phyloP scores from a whole-genome alignment of 2,113 vertebrate genomes.

The Origma solitaria region DNA sequence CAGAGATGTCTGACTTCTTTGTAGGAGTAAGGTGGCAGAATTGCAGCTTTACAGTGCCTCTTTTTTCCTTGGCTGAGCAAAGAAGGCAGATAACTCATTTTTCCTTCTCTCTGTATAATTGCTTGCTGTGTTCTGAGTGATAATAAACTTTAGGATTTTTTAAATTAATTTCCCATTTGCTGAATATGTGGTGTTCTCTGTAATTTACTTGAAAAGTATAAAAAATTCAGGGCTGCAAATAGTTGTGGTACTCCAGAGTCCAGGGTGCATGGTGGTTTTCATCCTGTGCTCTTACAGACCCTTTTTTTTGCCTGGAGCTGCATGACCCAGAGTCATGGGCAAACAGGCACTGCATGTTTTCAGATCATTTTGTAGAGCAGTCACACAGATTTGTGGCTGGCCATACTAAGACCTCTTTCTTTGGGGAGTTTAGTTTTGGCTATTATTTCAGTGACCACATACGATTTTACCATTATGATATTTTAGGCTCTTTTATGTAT shows the following conservation, averaged over 20 bases:
- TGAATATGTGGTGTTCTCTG: background rate
- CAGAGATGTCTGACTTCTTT: background rate
- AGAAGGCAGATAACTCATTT: background rate
- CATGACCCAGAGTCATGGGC: background rate
- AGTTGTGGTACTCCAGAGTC: background rate
- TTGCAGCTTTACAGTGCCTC: background rate
- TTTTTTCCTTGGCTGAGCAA: background rate
- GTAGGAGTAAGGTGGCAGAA: background rate
- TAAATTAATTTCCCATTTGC: background rate
- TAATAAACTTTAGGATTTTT: background rate
- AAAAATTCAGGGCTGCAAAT: background rate
- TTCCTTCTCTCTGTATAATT: background rate
- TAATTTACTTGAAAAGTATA: background rate
- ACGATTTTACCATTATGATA: background rate
- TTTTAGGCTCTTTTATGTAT: background rate
- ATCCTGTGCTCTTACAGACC: accelerated
- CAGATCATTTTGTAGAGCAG: background rate
- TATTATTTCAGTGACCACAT: background rate
- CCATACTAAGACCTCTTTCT: background rate
- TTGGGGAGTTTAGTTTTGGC: background rate
- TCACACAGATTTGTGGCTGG: background rate
- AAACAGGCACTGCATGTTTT: background rate
- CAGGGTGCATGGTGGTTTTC: background rate
- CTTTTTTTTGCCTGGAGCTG: background rate
- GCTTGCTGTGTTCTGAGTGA: background rate